Percentiles rank a stretch among this genome's conserved stretches.
Conservation (phyloP, 2,113 vertebrate genomes). For the Sapayoa aenigma region DNA sequence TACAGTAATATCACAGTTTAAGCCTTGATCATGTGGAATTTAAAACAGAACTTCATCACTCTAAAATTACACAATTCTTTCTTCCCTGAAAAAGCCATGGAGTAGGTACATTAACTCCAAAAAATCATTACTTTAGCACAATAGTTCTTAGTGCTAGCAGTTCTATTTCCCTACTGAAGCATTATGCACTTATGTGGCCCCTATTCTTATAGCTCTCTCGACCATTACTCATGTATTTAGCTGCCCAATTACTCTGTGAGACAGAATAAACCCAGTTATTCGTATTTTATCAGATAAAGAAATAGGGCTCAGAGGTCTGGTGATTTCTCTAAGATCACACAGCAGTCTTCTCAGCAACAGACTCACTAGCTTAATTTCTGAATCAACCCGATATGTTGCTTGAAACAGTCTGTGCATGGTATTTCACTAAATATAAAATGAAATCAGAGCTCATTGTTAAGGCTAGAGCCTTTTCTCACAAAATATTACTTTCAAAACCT, state of each 20-base stretch:
- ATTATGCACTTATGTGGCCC: background rate
- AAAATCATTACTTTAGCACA: background rate
- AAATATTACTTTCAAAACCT: background rate
- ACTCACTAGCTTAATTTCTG: background rate
- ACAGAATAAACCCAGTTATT: background rate
- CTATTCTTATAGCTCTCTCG: conserved; percentile 15
- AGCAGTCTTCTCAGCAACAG: background rate
- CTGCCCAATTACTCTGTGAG: background rate
- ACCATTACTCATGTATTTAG: conserved; percentile 19
- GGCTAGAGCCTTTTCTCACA: background rate
- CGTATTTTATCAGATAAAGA: background rate
- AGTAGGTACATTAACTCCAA: conserved; percentile 31
- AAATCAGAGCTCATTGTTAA: background rate
- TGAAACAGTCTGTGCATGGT: background rate
- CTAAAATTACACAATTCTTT: background rate
- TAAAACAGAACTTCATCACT: background rate
- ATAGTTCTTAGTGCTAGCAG: background rate
- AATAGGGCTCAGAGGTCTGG: background rate
- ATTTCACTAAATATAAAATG: background rate
- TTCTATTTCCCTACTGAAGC: conserved; percentile 21
- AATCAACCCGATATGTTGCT: background rate
- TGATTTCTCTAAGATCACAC: background rate
- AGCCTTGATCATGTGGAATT: background rate
- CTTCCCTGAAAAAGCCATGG: background rate
- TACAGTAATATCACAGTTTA: conserved; percentile 37